Evolutionary conservation across 2,113 vertebrate genomes (phyloP).

Genomic region (Australoheros scitulus): DNA sequence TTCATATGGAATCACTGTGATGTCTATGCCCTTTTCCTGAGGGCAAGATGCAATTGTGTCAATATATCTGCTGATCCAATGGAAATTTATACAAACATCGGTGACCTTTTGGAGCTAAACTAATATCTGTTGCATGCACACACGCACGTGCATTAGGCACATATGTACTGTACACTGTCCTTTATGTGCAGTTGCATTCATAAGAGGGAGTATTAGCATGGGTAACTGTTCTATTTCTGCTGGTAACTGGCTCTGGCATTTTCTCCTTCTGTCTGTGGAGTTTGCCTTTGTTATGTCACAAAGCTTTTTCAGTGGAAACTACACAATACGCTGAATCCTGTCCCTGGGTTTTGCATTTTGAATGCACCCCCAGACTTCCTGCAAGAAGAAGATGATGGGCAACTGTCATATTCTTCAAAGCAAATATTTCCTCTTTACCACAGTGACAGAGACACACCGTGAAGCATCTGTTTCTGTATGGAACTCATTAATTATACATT

Average conservation of each 20-base stretch:
- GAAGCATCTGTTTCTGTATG: conserved; percentile 3
- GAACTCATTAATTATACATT: background rate
- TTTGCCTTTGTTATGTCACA: conserved; percentile 48
- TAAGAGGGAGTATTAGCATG: conserved; percentile 25
- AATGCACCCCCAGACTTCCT: background rate
- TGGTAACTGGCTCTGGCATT: conserved; percentile 37
- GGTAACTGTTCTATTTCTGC: conserved; percentile 32
- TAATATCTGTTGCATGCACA: background rate
- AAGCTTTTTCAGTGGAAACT: background rate
- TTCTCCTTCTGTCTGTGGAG: conserved; percentile 1
- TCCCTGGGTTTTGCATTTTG: conserved; percentile 21
- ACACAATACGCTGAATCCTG: background rate
- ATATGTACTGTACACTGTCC: background rate
- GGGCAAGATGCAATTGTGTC: background rate
- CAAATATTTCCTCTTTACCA: conserved; percentile 6
- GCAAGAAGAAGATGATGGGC: conserved; percentile 4
- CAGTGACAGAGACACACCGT: background rate
- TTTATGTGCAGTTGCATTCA: background rate
- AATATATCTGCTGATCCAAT: conserved; percentile 1
- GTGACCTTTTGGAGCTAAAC: conserved; percentile 13
- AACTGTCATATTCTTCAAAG: conserved; percentile 25
- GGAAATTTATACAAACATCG: background rate
- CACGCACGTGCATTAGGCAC: background rate
- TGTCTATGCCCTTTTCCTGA: background rate
- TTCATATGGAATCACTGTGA: background rate